phyloP scores from a whole-genome alignment of 2,113 vertebrate genomes.

The Siphamia tubifer region DNA sequence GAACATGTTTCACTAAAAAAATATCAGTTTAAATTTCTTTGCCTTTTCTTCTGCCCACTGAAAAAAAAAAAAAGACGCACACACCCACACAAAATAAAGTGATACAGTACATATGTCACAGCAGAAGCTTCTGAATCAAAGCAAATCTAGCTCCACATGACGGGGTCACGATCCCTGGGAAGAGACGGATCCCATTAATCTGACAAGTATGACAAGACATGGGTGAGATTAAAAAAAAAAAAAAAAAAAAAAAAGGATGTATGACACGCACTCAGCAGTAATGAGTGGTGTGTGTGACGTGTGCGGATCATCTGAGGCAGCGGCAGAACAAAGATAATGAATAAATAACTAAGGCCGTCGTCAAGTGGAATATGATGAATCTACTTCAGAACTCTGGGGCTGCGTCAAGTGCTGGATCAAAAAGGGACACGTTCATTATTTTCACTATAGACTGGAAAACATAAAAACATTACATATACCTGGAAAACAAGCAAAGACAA shows the following conservation, averaged over 20 bases:
- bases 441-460: no score
- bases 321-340: constrained; percentile 56
- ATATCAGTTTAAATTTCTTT: constrained; percentile 18
- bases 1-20: constrained; percentile 47
- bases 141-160: constrained; percentile 29
- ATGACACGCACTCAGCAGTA: constrained; percentile 21
- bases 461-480: no score
- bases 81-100: constrained; percentile 36
- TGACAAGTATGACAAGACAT: constrained; percentile 32
- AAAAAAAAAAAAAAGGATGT: background rate
- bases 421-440: constrained; percentile 38
- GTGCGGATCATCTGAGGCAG: constrained; percentile 34
- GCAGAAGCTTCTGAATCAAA: constrained; percentile 31
- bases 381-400: constrained; percentile 36
- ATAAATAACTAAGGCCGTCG: constrained; percentile 66
- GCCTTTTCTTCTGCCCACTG: background rate
- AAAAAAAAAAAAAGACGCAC: no score
- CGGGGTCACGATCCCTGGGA: constrained; percentile 31
- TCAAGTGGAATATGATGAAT: constrained; percentile 66
- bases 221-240: background rate
- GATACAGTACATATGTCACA: constrained; percentile 21
- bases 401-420: constrained; percentile 38
- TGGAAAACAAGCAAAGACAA: no score
- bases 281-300: constrained; percentile 30
- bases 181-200: constrained; percentile 24